Conservation (phyloP, 1,140 invertebrate genomes). For the Pseudomyrmex pallidus region DNA sequence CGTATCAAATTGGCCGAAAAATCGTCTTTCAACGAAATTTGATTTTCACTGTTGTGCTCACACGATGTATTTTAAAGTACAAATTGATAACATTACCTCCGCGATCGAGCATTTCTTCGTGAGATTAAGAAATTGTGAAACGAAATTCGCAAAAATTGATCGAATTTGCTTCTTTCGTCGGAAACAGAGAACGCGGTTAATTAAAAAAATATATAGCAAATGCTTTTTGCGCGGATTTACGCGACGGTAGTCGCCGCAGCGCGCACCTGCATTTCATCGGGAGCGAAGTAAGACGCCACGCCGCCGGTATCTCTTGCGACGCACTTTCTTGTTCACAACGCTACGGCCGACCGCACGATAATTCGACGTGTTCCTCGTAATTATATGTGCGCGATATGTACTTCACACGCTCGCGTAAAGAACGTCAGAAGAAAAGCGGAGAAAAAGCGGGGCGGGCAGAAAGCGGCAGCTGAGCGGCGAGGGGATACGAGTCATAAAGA, state of each 20-base stretch:
- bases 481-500: conserved; percentile 47
- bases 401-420: conserved; percentile 51
- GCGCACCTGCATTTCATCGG: conserved; percentile 43
- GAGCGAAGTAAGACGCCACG: conserved; percentile 49
- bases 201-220: conserved; percentile 10
- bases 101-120: background rate
- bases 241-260: background rate
- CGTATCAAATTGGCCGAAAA: background rate
- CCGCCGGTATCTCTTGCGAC: conserved; percentile 2
- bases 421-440: conserved; percentile 4
- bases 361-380: conserved; percentile 49
- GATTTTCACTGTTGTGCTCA: too few relatives aligned
- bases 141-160: background rate
- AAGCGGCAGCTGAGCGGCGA: background rate
- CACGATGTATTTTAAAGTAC: background rate
- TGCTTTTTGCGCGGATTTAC: conserved; percentile 37
- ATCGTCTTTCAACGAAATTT: background rate
- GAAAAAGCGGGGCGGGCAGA: conserved; percentile 12
- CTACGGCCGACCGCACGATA: conserved; percentile 10
- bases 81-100: conserved; percentile 1
- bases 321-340: conserved; percentile 22
- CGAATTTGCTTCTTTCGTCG: background rate
- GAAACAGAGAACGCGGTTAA: background rate
- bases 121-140: background rate
- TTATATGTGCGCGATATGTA: conserved; percentile 53